Percentiles rank a stretch among this genome's conserved stretches.
phyloP scores from a whole-genome alignment of 1,140 invertebrate species.

The roundworm (Caenorhabditis elegans) region WBcel235 BX284605.5:18575501-18576000 shows the following conservation, averaged over 20 bases:
- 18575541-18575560: too few relatives aligned
- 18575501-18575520: too few relatives aligned
- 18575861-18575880: conserved; percentile 85
- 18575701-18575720: too few relatives aligned
- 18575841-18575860: conserved; percentile 71
- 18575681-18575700: too few relatives aligned
- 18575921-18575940: conserved; percentile 75
- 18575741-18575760: conserved; percentile 87
- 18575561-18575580: too few relatives aligned
- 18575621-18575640: too few relatives aligned
- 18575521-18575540: too few relatives aligned
- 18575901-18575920: conserved; percentile 82
- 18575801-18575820: conserved; percentile 91
- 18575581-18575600: too few relatives aligned
- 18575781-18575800: conserved; percentile 80
- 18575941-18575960: conserved; percentile 60
- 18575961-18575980: conserved; percentile 64
- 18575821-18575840: conserved; percentile 81
- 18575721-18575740: conserved; percentile 85
- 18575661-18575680: too few relatives aligned
- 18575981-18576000: conserved; percentile 63
- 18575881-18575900: conserved; percentile 88
- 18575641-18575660: too few relatives aligned
- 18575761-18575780: conserved; percentile 82
- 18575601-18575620: too few relatives aligned